Percentiles rank a stretch among this genome's conserved stretches.
These are phyloP conservation scores for Agrochola lota DNA, from an alignment of 2,888 invertebrate species.

Conservation along the genomic window DNA sequence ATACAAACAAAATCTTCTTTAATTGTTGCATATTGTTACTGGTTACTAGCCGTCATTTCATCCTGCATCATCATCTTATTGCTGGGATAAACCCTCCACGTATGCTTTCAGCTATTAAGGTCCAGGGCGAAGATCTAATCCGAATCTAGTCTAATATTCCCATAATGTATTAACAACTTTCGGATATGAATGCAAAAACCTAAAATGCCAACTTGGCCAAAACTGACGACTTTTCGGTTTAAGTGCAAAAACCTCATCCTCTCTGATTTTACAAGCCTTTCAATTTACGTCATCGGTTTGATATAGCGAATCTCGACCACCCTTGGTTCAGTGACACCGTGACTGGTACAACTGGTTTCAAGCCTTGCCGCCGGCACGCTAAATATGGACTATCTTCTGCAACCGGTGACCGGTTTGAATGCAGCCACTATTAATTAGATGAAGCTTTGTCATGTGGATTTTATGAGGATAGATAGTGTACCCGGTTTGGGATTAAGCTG, in stretches of 20 bases:
- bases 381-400: slow-evolving; percentile 64
- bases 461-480: background rate
- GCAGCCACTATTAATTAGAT: slow-evolving; percentile 45
- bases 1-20: background rate
- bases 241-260: slow-evolving; percentile 13
- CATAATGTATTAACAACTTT: background rate
- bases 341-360: slow-evolving; percentile 68
- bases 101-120: background rate
- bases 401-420: slow-evolving; percentile 47
- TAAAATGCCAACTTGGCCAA: background rate
- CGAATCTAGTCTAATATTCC: background rate
- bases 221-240: background rate
- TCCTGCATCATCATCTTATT: background rate
- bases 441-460: slow-evolving; percentile 25
- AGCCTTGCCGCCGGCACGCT: slow-evolving; percentile 68
- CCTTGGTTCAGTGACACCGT: slow-evolving; percentile 74
- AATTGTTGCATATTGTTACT: background rate
- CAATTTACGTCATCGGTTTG: slow-evolving; percentile 48
- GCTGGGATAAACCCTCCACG: background rate
- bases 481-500: background rate
- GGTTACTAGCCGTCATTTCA: background rate
- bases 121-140: no score
- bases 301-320: slow-evolving; percentile 59
- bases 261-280: background rate
- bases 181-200: background rate